Base-by-base conservation (phyloP, 2,797 vertebrate genomes). In the Orestias chungarensis region DNA sequence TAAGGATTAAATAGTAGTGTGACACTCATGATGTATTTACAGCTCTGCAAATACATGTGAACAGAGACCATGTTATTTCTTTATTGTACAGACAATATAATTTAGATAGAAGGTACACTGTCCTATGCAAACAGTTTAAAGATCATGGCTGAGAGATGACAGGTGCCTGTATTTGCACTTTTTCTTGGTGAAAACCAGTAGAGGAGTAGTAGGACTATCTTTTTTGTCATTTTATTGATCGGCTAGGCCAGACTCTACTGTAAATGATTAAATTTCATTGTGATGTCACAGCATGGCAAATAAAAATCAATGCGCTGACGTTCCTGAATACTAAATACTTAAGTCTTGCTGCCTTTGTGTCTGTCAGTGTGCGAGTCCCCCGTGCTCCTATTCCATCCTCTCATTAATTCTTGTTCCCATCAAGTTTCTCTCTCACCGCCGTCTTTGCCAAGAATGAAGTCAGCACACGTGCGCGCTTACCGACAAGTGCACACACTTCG, bases 401-500 rank as follows among this genome's bases (percentile, higher is more conserved):
- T 82, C 75, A 80, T 89, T 86, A 83, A 82, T 83, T 84, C 69
- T 64, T 61, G 62, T 79, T 82, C 74, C 84, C 78, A 81, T 88
- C 75, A 80, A 86, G 77, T 69, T 15, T 78, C 71, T 82, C 67
- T 74, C 75, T 81, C 78, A 75, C 20, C 20, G 2, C 18, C 70
- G 46, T 69, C 61, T 85, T 74, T 75, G 88, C 90, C 84, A 89
- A 86, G 73, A 84, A 79, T 84, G 80, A 90, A 88, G 83, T 83
- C 83, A 54, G 59, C 55, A 82, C 74, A 78, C 69, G 67, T 71
- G 66, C 73, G 75, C 12, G n/a, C 59, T 66, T 29, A 59, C 66
- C 68, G 68, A 73, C 66, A 71, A 49, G 68, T 44, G 38, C 80
- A 82, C 46, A 71, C 68, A 69, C 81, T 82, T 76, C 31, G 67